Conservation (phyloP, 2,113 vertebrate genomes). For the Podilymbus podiceps region DNA sequence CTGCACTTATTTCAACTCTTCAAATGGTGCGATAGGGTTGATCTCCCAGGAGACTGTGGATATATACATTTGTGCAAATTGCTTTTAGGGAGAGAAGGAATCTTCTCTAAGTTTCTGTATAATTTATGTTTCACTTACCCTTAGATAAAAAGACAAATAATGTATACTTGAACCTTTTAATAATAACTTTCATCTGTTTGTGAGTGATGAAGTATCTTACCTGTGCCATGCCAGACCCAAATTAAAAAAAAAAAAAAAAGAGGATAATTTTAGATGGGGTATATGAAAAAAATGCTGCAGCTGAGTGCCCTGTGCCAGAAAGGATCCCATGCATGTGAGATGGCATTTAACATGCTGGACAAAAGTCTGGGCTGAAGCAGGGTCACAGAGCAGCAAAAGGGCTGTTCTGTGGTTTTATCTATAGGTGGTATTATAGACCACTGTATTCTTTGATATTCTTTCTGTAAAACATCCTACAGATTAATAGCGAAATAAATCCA, state of each 20-base stretch:
- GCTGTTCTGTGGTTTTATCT: conserved; percentile 41
- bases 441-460: background rate
- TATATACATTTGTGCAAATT: background rate
- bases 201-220: background rate
- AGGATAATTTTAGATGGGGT: background rate
- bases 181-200: background rate
- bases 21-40: background rate
- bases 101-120: background rate
- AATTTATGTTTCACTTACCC: background rate
- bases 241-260: background rate
- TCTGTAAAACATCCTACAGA: background rate
- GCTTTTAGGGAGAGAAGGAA: background rate
- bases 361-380: background rate
- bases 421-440: conserved; percentile 45
- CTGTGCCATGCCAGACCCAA: background rate
- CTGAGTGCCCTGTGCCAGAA: background rate
- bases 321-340: background rate
- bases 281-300: background rate
- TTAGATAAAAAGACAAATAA: background rate
- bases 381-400: background rate
- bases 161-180: background rate
- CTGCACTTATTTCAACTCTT: background rate
- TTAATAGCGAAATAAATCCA: background rate
- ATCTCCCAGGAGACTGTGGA: background rate
- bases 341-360: background rate